Conservation (phyloP, 2,888 invertebrate species). For the Sminthurinus aureus region DNA sequence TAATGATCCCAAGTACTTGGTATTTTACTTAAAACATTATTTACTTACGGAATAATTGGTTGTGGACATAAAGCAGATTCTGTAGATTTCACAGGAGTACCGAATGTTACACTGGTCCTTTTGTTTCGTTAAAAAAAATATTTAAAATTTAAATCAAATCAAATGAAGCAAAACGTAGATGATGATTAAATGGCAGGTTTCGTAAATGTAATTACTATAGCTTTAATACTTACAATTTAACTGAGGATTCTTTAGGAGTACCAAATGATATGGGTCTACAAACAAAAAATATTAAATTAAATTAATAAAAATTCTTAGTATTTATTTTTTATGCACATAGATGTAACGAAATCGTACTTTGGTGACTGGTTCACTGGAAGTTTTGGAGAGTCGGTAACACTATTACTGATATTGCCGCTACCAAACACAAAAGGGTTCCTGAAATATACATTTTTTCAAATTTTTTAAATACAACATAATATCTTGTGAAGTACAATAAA, state of each 20-base stretch:
- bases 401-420: too few species aligned
- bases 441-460: too few species aligned
- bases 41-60: constrained; percentile 23
- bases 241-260: constrained; percentile 23
- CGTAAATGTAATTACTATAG: too few species aligned
- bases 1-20: too few species aligned
- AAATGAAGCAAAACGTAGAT: too few species aligned
- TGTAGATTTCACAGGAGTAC: not conserved
- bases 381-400: not conserved
- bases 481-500: too few species aligned
- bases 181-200: too few species aligned
- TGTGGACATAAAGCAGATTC: constrained; percentile 24
- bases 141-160: too few species aligned
- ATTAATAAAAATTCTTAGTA: too few species aligned
- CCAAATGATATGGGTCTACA: constrained; percentile 26
- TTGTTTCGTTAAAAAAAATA: too few species aligned
- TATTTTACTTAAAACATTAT: not conserved
- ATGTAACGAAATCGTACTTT: not conserved
- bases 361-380: not conserved
- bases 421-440: too few species aligned
- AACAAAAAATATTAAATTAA: not conserved
- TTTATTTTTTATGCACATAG: not conserved
- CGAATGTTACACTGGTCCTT: constrained; percentile 11
- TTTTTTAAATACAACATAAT: too few species aligned
- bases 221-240: constrained; percentile 21